Evolutionary conservation across 1,140 invertebrate species (phyloP).

Genomic region (Plectrocnemia conspersa): DNA sequence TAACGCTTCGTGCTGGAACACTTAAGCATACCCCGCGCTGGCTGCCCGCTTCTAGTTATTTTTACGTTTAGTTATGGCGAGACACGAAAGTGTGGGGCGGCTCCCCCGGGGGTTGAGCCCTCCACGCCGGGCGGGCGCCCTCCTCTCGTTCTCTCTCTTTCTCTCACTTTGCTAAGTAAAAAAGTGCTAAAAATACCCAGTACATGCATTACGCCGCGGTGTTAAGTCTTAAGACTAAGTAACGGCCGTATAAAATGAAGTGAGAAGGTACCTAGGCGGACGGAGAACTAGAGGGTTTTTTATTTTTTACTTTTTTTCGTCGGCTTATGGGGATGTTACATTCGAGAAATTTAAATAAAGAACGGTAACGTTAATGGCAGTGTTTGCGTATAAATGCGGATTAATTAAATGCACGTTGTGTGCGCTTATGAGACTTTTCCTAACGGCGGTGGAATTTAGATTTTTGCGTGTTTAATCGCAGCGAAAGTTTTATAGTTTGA

Average conservation of each 20-base stretch:
- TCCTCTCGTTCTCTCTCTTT: conserved; percentile 11
- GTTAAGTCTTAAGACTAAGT: conserved; percentile 33
- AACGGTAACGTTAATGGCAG: too few relatives aligned
- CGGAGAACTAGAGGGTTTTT: not conserved
- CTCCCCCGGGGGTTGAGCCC: not conserved
- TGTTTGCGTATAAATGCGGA: too few relatives aligned
- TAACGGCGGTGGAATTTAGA: too few relatives aligned
- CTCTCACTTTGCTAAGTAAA: conserved; percentile 22
- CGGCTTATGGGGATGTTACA: not conserved
- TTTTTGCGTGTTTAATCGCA: too few relatives aligned
- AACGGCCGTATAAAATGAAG: conserved; percentile 34
- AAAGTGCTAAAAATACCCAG: conserved; percentile 33
- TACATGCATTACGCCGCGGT: conserved; percentile 31
- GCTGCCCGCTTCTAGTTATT: conserved; percentile 31
- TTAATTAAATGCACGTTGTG: too few relatives aligned
- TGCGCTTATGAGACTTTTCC: too few relatives aligned
- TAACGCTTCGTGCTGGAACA: conserved; percentile 29
- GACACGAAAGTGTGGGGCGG: conserved; percentile 15
- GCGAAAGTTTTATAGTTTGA: too few relatives aligned
- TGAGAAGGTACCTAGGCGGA: conserved; percentile 12
- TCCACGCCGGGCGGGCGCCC: not conserved
- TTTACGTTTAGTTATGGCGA: conserved; percentile 33
- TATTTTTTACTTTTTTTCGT: too few relatives aligned
- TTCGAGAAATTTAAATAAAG: conserved; percentile 19
- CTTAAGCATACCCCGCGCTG: conserved; percentile 28